Percentiles rank a stretch among this genome's conserved stretches.
Conservation (phyloP, 2,797 vertebrate genomes). For the Nannoperca obscura region DNA sequence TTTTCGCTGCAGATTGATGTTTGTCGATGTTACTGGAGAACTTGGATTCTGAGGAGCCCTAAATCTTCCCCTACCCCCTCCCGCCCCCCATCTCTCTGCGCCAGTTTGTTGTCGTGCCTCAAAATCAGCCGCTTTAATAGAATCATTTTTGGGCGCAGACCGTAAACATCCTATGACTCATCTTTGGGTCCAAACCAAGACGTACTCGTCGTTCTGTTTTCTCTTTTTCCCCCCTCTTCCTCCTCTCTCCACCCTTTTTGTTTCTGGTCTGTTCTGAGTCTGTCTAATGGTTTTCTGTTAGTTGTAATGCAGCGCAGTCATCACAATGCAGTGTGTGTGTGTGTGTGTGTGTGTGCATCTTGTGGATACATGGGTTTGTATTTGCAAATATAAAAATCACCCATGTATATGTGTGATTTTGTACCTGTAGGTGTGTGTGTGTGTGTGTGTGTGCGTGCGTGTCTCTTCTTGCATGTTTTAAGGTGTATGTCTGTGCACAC, state of each 20-base stretch:
- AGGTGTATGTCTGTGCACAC: constrained; percentile 21
- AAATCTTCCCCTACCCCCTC: constrained; percentile 3
- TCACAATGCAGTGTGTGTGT: not conserved
- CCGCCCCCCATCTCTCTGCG: constrained; percentile 32
- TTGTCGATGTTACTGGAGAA: constrained; percentile 36
- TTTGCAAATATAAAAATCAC: no score
- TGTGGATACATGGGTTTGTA: not conserved
- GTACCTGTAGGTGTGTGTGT: not conserved
- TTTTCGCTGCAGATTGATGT: constrained; percentile 50
- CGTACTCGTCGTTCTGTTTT: constrained; percentile 24
- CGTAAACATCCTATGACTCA: constrained; percentile 55
- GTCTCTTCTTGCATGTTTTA: constrained; percentile 22
- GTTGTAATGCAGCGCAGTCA: not conserved
- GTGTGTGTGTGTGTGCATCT: not conserved
- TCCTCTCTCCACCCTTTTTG: not conserved
- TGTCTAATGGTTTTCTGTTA: not conserved
- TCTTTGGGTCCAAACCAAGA: constrained; percentile 43
- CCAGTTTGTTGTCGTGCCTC: constrained; percentile 52
- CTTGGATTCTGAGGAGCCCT: constrained; percentile 45
- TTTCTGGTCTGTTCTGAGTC: not conserved
- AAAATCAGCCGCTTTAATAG: constrained; percentile 55
- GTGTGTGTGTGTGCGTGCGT: not conserved
- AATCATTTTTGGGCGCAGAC: constrained; percentile 42
- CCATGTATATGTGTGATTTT: no score
- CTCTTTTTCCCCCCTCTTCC: constrained; percentile 16